A percentile compares a stretch with the other conserved stretches of the same genome.
Conservation (phyloP, 2,113 vertebrate genomes). For the Myotis lucifugus region DNA sequence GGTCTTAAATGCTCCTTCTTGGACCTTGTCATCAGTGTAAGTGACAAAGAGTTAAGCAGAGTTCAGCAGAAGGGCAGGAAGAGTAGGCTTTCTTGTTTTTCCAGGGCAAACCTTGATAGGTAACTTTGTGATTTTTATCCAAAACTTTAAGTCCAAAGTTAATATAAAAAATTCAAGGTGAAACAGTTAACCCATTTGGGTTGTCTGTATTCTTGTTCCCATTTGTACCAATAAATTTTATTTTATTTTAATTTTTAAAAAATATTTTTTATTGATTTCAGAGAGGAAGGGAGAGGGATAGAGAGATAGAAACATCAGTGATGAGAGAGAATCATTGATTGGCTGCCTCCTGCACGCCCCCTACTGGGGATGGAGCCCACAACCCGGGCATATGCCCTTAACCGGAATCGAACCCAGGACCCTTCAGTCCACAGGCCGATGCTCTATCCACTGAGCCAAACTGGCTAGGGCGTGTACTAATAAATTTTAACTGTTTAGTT, state of each 20-base stretch:
- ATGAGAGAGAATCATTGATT: no score
- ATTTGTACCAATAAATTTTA: slow-evolving; percentile 9
- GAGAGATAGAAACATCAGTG: no score
- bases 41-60: neutral
- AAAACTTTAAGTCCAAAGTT: slow-evolving; percentile 1
- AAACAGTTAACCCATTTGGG: neutral
- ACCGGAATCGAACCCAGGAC: no score
- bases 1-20: neutral
- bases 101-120: slow-evolving; percentile 27
- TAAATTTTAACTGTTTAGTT: slow-evolving; percentile 6
- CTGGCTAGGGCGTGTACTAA: neutral
- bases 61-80: neutral
- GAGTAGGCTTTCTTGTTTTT: slow-evolving; percentile 33
- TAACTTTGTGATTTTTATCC: slow-evolving; percentile 41
- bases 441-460: no score
- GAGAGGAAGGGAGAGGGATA: no score
- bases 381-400: no score
- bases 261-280: no score
- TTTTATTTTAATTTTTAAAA: no score
- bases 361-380: no score
- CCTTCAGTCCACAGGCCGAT: no score
- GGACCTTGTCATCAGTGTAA: neutral
- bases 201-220: neutral
- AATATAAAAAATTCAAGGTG: slow-evolving; percentile 2
- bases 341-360: no score